These are phyloP conservation scores for Neelides sp. DNA, from an alignment of 1,140 invertebrate genomes.

Conservation along the genomic window DNA sequence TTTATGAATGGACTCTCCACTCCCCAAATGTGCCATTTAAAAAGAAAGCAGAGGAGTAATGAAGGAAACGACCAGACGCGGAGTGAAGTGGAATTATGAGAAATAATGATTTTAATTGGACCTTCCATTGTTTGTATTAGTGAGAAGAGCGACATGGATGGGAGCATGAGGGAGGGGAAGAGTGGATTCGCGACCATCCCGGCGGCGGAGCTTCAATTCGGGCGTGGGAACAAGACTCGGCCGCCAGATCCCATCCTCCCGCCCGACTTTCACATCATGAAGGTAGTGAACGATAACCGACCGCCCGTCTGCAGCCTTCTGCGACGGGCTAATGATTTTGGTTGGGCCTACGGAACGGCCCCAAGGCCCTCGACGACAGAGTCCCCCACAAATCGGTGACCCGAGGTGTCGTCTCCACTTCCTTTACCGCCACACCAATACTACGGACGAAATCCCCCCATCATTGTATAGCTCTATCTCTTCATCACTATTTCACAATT, in stretches of 20 bases:
- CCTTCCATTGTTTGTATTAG: constrained; percentile 6
- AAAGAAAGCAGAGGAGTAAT: no score
- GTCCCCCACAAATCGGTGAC: neutral
- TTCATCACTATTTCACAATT: neutral
- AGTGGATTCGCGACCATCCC: neutral
- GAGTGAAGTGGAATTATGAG: no score
- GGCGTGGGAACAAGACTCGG: constrained; percentile 7
- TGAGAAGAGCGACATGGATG: constrained; percentile 32
- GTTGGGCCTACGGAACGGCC: neutral
- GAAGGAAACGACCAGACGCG: no score
- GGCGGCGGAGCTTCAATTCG: constrained; percentile 24
- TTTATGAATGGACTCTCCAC: no score
- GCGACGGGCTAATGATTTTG: constrained; percentile 11
- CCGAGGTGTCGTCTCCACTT: constrained; percentile 4
- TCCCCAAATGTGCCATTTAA: no score
- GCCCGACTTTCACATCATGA: constrained; percentile 30
- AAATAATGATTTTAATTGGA: no score
- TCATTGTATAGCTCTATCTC: constrained; percentile 23
- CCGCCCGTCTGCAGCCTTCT: neutral
- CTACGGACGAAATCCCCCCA: constrained; percentile 25
- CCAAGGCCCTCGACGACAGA: neutral
- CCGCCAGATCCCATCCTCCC: constrained; percentile 26
- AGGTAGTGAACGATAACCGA: constrained; percentile 23
- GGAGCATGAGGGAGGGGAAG: constrained; percentile 21
- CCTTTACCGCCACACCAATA: constrained; percentile 23